A percentile compares a stretch with the other conserved stretches of the same genome.
These are phyloP conservation scores for Eurytoma adleriae DNA, from an alignment of 2,888 invertebrate species.

Conservation along the genomic window DNA sequence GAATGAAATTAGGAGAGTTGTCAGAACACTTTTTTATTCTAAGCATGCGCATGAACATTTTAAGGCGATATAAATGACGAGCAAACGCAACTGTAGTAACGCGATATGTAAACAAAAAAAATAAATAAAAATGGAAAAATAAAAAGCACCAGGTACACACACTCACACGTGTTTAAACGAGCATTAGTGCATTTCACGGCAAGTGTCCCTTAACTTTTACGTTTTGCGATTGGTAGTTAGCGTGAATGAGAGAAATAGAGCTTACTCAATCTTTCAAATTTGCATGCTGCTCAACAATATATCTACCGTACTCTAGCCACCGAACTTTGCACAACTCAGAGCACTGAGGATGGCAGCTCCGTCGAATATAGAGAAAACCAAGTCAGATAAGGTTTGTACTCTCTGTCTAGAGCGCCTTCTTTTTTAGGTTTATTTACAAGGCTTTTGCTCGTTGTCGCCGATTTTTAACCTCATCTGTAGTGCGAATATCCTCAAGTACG, in stretches of 20 bases:
- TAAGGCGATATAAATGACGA: slow-evolving; percentile 38
- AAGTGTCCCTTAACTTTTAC: slow-evolving; percentile 67
- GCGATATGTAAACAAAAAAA: not conserved
- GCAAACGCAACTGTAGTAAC: slow-evolving; percentile 3
- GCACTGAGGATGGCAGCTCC: slow-evolving; percentile 91
- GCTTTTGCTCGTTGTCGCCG: slow-evolving; percentile 40
- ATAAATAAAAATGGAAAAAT: slow-evolving; percentile 22
- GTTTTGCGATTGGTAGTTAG: slow-evolving; percentile 49
- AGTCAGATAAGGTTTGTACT: slow-evolving; percentile 88
- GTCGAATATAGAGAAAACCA: slow-evolving; percentile 89
- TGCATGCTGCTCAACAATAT: slow-evolving; percentile 72
- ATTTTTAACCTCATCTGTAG: slow-evolving; percentile 14
- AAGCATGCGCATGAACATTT: slow-evolving; percentile 56
- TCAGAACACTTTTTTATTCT: slow-evolving; percentile 33
- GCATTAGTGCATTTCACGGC: slow-evolving; percentile 55
- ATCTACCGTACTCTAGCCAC: slow-evolving; percentile 80
- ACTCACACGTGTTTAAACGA: slow-evolving; percentile 4
- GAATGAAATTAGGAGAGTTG: slow-evolving; percentile 1
- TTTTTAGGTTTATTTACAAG: slow-evolving; percentile 25
- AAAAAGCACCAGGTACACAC: slow-evolving; percentile 21
- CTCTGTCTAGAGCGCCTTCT: slow-evolving; percentile 22
- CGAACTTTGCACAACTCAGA: slow-evolving; percentile 87
- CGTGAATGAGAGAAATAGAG: slow-evolving; percentile 38
- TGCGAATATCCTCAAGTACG: slow-evolving; percentile 62
- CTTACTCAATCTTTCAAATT: slow-evolving; percentile 67